Percentiles rank a stretch among this genome's conserved stretches.
These are phyloP conservation scores for Masticophis lateralis DNA, from an alignment of 2,797 vertebrate species.

Conservation along the genomic window DNA sequence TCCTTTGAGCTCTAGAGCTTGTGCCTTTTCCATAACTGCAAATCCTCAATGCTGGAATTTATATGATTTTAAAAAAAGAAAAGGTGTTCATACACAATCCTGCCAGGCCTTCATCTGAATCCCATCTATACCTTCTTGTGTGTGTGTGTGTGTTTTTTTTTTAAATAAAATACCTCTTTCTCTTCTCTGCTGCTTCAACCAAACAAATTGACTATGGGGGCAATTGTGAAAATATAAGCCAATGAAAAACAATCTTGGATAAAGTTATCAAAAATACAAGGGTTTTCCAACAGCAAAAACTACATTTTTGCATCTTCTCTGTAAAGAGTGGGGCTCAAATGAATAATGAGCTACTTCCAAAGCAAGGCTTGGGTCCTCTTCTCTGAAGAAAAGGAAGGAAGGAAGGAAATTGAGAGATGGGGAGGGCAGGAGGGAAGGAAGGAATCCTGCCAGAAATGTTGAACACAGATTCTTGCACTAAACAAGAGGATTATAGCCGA, in stretches of 20 bases:
- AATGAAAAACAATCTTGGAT: background rate
- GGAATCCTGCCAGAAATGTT: background rate
- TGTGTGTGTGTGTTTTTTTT: background rate
- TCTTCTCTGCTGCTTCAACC: background rate
- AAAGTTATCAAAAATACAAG: background rate
- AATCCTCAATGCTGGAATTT: background rate
- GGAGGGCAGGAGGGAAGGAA: background rate
- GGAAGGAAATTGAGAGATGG: too few species aligned
- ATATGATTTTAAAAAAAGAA: background rate
- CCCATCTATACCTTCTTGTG: background rate
- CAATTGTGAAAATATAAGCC: background rate
- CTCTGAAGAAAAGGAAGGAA: too few species aligned
- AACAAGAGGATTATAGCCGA: background rate
- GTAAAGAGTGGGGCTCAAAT: background rate
- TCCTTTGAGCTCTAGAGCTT: background rate
- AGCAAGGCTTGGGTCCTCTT: background rate
- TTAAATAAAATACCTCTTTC: background rate
- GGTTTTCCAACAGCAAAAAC: background rate
- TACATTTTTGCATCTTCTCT: background rate
- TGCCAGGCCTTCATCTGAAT: background rate
- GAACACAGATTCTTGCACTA: background rate
- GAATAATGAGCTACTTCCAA: background rate
- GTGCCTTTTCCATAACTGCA: background rate
- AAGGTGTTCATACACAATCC: background rate
- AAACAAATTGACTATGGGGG: background rate